Percentiles rank a stretch among this genome's conserved stretches.
These are phyloP conservation scores for Craniophora ligustri DNA, from an alignment of 2,888 invertebrate species.

Conservation along the genomic window DNA sequence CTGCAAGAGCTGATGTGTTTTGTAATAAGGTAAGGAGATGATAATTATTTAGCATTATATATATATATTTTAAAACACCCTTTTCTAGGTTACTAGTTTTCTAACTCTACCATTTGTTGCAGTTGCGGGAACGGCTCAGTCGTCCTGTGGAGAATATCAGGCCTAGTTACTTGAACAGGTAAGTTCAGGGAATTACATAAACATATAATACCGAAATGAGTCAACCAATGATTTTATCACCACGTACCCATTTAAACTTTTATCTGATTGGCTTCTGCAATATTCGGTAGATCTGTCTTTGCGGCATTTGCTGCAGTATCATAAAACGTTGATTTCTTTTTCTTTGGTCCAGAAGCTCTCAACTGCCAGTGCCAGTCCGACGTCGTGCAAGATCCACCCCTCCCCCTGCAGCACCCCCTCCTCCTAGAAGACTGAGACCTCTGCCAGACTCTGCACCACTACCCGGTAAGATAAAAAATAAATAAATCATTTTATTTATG, in stretches of 20 bases:
- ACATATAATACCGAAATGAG: too few relatives aligned
- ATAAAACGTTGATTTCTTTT: background rate
- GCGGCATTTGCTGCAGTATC: too few relatives aligned
- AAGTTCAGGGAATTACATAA: too few relatives aligned
- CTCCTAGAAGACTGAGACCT: constrained; percentile 77
- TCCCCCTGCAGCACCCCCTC: constrained; percentile 73
- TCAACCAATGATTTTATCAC: too few relatives aligned
- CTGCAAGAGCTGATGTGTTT: constrained; percentile 87
- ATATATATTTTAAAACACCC: too few relatives aligned
- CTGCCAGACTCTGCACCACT: constrained; percentile 83
- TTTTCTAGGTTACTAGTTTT: too few relatives aligned
- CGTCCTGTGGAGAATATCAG: constrained; percentile 78
- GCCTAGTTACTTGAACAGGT: constrained; percentile 73
- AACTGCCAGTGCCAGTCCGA: constrained; percentile 79
- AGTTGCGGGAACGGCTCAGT: constrained; percentile 80
- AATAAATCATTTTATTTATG: too few relatives aligned
- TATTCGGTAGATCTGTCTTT: too few relatives aligned
- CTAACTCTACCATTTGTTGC: constrained; percentile 44
- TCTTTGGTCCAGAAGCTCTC: constrained; percentile 69
- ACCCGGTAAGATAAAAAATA: constrained; percentile 70
- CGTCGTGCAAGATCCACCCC: constrained; percentile 82
- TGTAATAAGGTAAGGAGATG: constrained; percentile 76
- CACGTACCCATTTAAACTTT: too few relatives aligned
- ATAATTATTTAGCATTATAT: too few relatives aligned
- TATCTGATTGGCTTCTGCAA: too few relatives aligned